Conservation (phyloP, 1,140 invertebrate genomes). For the Zelostemma sp. region DNA sequence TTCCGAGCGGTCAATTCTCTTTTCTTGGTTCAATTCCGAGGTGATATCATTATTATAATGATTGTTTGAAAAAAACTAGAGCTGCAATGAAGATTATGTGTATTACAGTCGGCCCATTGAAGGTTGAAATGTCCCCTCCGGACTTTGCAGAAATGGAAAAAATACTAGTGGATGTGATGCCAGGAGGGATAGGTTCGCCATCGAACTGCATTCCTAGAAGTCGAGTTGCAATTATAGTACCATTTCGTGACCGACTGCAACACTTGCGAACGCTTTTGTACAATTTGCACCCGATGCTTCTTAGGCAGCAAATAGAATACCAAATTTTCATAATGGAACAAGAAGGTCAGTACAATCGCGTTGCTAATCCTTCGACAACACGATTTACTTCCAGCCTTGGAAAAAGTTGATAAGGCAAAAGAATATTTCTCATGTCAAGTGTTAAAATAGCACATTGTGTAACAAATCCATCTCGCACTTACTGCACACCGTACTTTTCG, state of each 20-base stretch:
- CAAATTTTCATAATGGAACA: constrained; percentile 97
- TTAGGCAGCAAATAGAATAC: constrained; percentile 92
- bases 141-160: constrained; percentile 62
- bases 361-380: no score
- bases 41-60: no score
- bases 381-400: no score
- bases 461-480: no score
- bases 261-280: constrained; percentile 88
- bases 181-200: constrained; percentile 85
- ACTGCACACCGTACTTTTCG: no score
- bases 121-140: constrained; percentile 61
- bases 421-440: no score
- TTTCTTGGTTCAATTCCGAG: no score
- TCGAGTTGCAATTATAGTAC: constrained; percentile 90
- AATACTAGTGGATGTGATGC: constrained; percentile 69
- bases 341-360: constrained; percentile 68
- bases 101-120: constrained; percentile 65
- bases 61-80: no score
- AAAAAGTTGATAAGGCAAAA: no score
- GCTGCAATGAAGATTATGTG: no score
- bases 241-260: constrained; percentile 86
- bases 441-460: no score
- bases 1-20: no score
- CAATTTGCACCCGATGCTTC: constrained; percentile 92
- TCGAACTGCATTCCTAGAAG: constrained; percentile 80